Base-by-base conservation (phyloP, 2,888 invertebrate species). In the Leptinotarsa haldemani region DNA sequence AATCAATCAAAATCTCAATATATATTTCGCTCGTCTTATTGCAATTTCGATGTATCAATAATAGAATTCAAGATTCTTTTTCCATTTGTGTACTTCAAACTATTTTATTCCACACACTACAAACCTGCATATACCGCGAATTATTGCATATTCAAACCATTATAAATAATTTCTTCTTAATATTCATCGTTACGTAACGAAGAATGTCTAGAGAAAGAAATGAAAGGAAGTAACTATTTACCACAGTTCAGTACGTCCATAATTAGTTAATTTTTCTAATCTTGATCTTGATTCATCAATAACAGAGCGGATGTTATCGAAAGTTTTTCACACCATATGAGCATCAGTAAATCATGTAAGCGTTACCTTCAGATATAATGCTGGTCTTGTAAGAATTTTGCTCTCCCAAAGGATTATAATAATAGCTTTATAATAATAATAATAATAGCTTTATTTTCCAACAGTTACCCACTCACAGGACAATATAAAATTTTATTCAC, bases 161-260 rank as follows among this genome's bases (percentile, higher is more conserved):
- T 0, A 22, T 15, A 25, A 56, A 56, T 56, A 7, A 56, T 22
- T 56, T 56, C 56, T 56, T 56, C 12, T 15, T 15, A 15, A 15
- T 56, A 22, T 56, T 22, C 13, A 56, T 22, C 56, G 56, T 56
- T 56, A 22, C 20, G 22, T 56, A 56, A 56, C 15, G 13, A 56
- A 22, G 13, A 56, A 22, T 56, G 56, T 22, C 13, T 7, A 52
- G 52, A 18, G 56, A 56, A 56, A 9, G 56, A 56, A 56, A 56
- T 22, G 56, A 56, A 56, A 56, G 56, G 56, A 56, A 13, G 56
- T 22, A 13, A 22, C 56, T 56, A 56, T 15, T 56, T 56, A 22
- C 56, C 56, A 22, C 22, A 22, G 56, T 9, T 56, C 22, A 18
- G 56, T 56, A 22, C 22, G 15, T 56, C 13, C 13, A 56, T 56